Base-by-base conservation (phyloP, 1,140 invertebrate species). In the Chironomus tepperi region DNA sequence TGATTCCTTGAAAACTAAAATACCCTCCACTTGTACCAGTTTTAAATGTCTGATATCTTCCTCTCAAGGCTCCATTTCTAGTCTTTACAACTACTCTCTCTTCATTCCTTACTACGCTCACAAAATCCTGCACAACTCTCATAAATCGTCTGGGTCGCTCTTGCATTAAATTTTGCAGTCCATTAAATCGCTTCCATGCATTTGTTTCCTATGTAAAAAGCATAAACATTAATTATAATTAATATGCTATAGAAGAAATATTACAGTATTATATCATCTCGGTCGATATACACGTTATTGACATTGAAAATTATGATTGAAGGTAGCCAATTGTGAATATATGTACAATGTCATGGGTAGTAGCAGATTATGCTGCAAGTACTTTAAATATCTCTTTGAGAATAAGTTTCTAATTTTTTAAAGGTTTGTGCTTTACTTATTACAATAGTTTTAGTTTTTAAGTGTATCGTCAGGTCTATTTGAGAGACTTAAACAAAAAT, bases 1-100 rank as follows among this genome's bases (percentile, higher is more conserved):
- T 84, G 73, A 87, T 85, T 1, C 86, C 86, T 78, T 86, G 86
- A 78, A 87, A 87, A 74, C 86, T 86, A 75, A 86, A 87, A 76
- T 86, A 87, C 0, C 85, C 83, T 1, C 81, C 84, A 47, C 83
- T 80, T 18, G 83, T 81, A 0, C 81, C 81, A 0, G 85, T 87
- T 73, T 86, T 83, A 7, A 85, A 84, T 16, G 84, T 79, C 8
- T 86, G 83, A 42, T 83, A 80, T 21, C 86, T 79, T 8, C 86
- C 86, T 2, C 86, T 79, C 64, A 87, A 78, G 57, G 84, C 81
- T n/a, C 86, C 86, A 34, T 84, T 75, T 12, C 80, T 78, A 1
- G 85, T 86, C 57, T 78, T 77, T 10, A 85, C 81, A 2, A 83
- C 43, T 15, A 73, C 72, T 18, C 74, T 73, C 79, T 85, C 72